Evolutionary conservation across 1,140 invertebrate genomes (phyloP), one percentile per base, ranked within the genome.

Genomic region (Rhyacophila brunnea): DNA sequence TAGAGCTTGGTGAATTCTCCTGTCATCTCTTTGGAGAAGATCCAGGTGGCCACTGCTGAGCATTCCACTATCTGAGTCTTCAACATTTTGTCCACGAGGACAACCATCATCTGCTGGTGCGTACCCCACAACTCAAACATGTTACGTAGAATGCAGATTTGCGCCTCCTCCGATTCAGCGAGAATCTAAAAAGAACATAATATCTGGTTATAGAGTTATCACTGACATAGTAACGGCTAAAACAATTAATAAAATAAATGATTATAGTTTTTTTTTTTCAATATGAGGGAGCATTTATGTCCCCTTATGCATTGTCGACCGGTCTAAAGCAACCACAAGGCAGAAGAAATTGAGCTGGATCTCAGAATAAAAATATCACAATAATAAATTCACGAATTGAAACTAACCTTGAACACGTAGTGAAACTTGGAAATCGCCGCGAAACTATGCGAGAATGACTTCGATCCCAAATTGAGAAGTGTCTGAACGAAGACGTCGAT

Each of bases 371-470:
- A n/a, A n/a, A n/a, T n/a, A n/a, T n/a, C n/a, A n/a, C n/a, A n/a
- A n/a, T n/a, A n/a, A n/a, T n/a, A n/a, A n/a, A n/a, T n/a, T n/a
- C n/a, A n/a, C n/a, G n/a, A n/a, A n/a, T n/a, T n/a, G n/a, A n/a
- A 6, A 53, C 54, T 67, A 77, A 90, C 88, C 78, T 96, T 96
- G 66, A 98, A 92, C 1, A 97, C 90, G 68, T 91, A 87, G 75
- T 96, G 92, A 71, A 96, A 99, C 81, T 98, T 98, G 14, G 93
- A 93, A 67, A 99, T 92, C 34, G 95, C 96, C 11, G 96, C 93
- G 77, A 98, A 99, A 66, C 93, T 94, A 71, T 99, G 97, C 63
- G 95, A 97, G 69, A 99, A 96, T 68, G 95, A 98, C 79, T 99
- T 99, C 1, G 90, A 92, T 15, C 95, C 96, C 36, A 98, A 77